Percentiles rank a stretch among this genome's conserved stretches.
Evolutionary conservation across 2,888 invertebrate species (phyloP).

Genomic region (Phortica okadai): DNA sequence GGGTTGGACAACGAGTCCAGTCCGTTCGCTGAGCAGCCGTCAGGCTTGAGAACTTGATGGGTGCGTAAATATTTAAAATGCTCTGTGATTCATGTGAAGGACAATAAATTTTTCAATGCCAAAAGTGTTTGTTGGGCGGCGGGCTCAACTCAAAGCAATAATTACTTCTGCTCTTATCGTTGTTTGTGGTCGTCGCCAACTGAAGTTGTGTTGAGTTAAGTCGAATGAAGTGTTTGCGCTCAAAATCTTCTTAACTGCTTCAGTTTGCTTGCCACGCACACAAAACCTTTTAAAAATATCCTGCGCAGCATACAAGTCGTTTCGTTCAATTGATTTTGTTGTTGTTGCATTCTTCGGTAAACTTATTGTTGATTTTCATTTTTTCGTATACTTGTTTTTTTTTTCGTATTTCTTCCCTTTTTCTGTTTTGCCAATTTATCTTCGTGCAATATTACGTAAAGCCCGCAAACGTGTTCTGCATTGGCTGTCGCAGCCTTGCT

Average conservation of each 20-base stretch:
- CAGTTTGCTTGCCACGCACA: background rate
- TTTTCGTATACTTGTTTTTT: background rate
- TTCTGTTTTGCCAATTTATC: background rate
- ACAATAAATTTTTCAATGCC: too few species aligned
- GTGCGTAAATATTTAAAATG: too few species aligned
- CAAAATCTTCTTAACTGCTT: background rate
- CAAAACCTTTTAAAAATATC: constrained; percentile 24
- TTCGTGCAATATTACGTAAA: background rate
- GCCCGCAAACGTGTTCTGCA: background rate
- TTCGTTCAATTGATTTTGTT: constrained; percentile 19
- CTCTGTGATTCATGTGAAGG: too few species aligned
- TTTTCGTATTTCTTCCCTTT: background rate
- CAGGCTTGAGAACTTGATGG: too few species aligned
- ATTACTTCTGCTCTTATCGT: background rate
- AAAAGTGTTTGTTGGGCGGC: too few species aligned
- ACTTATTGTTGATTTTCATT: background rate
- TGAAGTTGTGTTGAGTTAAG: constrained; percentile 4
- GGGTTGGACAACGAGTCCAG: too few species aligned
- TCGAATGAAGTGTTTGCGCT: background rate
- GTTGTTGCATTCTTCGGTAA: background rate
- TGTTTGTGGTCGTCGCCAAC: background rate
- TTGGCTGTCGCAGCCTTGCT: background rate
- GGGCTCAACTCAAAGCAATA: background rate
- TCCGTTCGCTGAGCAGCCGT: too few species aligned
- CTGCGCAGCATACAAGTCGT: constrained; percentile 30